Evolutionary conservation across 2,797 vertebrate genomes (phyloP).

Genomic region (Gephyroberyx darwinii): DNA sequence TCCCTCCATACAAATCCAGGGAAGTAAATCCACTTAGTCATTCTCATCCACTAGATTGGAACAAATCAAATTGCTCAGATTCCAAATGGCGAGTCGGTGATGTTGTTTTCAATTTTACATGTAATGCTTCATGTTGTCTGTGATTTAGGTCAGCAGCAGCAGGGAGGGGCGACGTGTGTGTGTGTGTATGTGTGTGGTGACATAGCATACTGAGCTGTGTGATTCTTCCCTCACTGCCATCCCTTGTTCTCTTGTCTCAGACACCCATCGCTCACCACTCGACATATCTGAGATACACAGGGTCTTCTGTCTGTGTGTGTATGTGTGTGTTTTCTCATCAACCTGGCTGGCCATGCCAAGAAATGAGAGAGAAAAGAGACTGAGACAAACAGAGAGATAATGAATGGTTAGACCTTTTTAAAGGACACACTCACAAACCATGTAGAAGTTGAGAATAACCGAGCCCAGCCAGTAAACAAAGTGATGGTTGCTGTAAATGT

Average conservation of each 20-base stretch:
- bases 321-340: slow-evolving; percentile 12
- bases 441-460: not conserved
- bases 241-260: not conserved
- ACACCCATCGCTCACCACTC: slow-evolving; percentile 9
- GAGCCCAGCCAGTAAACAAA: slow-evolving; percentile 5
- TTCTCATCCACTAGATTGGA: slow-evolving; percentile 19
- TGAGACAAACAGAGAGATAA: not conserved
- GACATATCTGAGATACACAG: slow-evolving; percentile 6
- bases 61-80: slow-evolving; percentile 32
- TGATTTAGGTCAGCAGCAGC: slow-evolving; percentile 43
- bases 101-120: slow-evolving; percentile 33
- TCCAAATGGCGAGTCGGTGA: slow-evolving; percentile 7
- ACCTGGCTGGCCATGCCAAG: not conserved
- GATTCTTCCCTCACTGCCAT: not conserved
- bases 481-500: slow-evolving; percentile 8
- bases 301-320: not conserved
- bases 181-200: slow-evolving; percentile 2
- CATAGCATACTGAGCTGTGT: not conserved
- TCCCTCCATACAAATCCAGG: slow-evolving; percentile 7
- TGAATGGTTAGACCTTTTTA: not conserved
- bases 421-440: not conserved
- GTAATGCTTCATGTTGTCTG: slow-evolving; percentile 23
- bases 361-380: not conserved
- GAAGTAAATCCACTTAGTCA: slow-evolving; percentile 30
- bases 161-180: not conserved